These are phyloP conservation scores for Mimumesa dahlbomi DNA, from an alignment of 2,888 invertebrate genomes.

Conservation along the genomic window DNA sequence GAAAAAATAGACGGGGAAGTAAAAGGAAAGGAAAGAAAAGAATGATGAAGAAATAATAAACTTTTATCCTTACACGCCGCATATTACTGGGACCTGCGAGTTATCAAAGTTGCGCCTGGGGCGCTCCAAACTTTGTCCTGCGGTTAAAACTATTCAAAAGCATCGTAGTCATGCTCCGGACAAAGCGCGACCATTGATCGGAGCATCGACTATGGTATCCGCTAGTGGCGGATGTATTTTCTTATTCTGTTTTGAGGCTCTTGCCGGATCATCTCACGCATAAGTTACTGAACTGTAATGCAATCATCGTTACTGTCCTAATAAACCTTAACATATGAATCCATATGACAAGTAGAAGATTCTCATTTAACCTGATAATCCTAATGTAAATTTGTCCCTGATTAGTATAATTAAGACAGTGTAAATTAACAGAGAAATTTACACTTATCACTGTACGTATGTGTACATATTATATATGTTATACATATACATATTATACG, in stretches of 20 bases:
- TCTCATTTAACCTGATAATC: too few relatives aligned
- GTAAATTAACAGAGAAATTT: too few relatives aligned
- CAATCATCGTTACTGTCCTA: conserved; percentile 76
- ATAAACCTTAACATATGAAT: conserved; percentile 69
- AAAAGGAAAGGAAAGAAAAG: conserved; percentile 25
- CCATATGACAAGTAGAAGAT: conserved; percentile 46
- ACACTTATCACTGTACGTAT: too few relatives aligned
- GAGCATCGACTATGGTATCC: conserved; percentile 66
- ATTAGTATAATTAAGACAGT: too few relatives aligned
- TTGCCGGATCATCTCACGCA: conserved; percentile 70
- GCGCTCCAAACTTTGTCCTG: conserved; percentile 65
- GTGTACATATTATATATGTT: too few relatives aligned
- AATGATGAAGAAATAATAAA: conserved; percentile 21
- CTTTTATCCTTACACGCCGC: conserved; percentile 57
- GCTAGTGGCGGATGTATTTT: conserved; percentile 71
- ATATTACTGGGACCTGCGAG: conserved; percentile 62
- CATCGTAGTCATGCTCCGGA: conserved; percentile 66
- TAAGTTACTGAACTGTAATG: conserved; percentile 74
- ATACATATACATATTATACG: too few relatives aligned
- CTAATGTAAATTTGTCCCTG: too few relatives aligned
- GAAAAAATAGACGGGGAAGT: conserved; percentile 1
- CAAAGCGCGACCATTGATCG: conserved; percentile 58
- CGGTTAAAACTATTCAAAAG: conserved; percentile 68
- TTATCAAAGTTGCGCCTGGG: conserved; percentile 65
- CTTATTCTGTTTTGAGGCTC: conserved; percentile 75